These are phyloP conservation scores for Etheostoma spectabile DNA, from an alignment of 2,113 vertebrate species.

Conservation along the genomic window DNA sequence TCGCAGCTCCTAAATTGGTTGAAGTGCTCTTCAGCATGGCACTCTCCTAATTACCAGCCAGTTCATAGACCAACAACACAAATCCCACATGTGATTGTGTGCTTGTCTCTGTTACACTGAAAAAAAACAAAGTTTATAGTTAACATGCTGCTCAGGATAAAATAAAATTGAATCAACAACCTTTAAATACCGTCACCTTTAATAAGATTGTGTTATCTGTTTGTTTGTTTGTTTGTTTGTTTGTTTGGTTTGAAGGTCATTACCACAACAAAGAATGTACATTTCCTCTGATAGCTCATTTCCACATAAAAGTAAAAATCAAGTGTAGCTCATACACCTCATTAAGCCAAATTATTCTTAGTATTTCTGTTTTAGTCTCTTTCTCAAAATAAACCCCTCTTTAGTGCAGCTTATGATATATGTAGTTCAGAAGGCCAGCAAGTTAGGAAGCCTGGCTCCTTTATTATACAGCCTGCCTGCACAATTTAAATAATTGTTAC, in stretches of 20 bases:
- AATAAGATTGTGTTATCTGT: conserved; percentile 33
- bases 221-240: conserved; percentile 27
- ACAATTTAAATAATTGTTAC: conserved; percentile 14
- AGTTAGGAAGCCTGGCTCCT: background rate
- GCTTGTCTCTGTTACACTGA: conserved; percentile 24
- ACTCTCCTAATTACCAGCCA: background rate
- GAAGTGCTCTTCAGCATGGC: background rate
- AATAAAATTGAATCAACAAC: conserved; percentile 46
- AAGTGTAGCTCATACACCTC: conserved; percentile 51
- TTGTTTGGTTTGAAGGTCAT: conserved; percentile 72
- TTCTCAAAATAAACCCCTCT: conserved; percentile 44
- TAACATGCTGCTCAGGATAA: background rate
- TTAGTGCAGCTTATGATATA: conserved; percentile 40
- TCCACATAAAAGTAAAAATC: conserved; percentile 79
- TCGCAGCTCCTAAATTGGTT: background rate
- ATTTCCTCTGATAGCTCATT: conserved; percentile 70
- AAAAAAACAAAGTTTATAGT: conserved; percentile 13
- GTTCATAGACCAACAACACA: background rate
- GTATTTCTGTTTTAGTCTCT: conserved; percentile 37
- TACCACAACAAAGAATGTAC: conserved; percentile 72
- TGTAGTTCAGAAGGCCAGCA: background rate
- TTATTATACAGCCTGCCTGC: background rate
- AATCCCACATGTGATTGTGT: background rate
- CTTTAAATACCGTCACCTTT: conserved; percentile 57
- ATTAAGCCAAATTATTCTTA: conserved; percentile 71